A percentile compares a stretch with the other conserved stretches of the same genome.
Evolutionary conservation across 2,888 invertebrate genomes (phyloP).

Genomic region (Yponomeuta sedellus): DNA sequence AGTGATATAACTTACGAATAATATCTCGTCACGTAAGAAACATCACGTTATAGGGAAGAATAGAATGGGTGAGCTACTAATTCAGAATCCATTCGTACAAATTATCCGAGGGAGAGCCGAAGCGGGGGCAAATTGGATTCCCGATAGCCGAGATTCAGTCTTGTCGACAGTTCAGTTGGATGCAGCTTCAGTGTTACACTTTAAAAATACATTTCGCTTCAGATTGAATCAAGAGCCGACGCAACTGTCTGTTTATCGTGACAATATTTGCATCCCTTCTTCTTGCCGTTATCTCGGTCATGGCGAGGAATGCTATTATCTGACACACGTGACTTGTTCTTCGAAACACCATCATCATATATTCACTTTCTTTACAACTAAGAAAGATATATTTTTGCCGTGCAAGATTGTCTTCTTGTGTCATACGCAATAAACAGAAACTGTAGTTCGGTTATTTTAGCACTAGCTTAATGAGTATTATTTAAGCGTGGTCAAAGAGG

Average conservation of each 20-base stretch:
- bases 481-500: no score
- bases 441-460: no score
- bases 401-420: no score
- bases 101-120: slow-evolving; percentile 32
- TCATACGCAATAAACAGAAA: no score
- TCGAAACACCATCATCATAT: neutral
- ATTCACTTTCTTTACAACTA: neutral
- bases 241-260: slow-evolving; percentile 2
- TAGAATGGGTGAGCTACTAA: slow-evolving; percentile 25
- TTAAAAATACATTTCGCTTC: slow-evolving; percentile 3
- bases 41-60: neutral
- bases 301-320: neutral
- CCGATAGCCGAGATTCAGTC: slow-evolving; percentile 24
- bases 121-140: slow-evolving; percentile 42
- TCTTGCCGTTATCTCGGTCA: neutral
- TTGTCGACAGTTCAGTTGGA: neutral
- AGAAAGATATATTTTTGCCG: no score
- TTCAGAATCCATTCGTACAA: slow-evolving; percentile 40
- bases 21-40: neutral
- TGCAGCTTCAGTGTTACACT: neutral
- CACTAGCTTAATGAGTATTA: no score
- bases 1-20: neutral
- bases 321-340: neutral
- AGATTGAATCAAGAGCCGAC: slow-evolving; percentile 2
- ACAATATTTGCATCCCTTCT: neutral